These are phyloP conservation scores for Macrocentrus cingulum DNA, from an alignment of 1,140 invertebrate species.

Conservation along the genomic window DNA sequence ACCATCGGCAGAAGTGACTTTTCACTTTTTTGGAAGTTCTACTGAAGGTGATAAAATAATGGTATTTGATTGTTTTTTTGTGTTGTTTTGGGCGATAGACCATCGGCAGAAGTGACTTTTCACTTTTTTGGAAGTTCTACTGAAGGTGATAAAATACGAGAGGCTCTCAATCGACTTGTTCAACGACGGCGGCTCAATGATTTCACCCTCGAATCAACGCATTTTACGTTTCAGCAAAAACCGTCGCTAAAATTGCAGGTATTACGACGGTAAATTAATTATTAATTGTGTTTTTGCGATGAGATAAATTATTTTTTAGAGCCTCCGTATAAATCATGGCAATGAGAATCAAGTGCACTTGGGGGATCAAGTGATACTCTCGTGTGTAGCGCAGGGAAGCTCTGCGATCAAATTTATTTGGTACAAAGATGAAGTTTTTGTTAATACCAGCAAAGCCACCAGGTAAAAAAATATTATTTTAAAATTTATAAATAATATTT, in stretches of 20 bases:
- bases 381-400: slow-evolving; percentile 75
- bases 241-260: slow-evolving; percentile 63
- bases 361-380: slow-evolving; percentile 74
- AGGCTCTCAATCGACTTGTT: slow-evolving; percentile 64
- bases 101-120: slow-evolving; percentile 65
- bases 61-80: slow-evolving; percentile 2
- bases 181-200: slow-evolving; percentile 66
- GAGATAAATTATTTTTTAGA: slow-evolving; percentile 38
- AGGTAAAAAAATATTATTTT: slow-evolving; percentile 60
- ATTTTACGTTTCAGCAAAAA: slow-evolving; percentile 64
- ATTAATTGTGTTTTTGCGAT: background rate
- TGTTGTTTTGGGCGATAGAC: slow-evolving; percentile 52
- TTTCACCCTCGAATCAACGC: slow-evolving; percentile 64
- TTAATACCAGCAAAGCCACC: slow-evolving; percentile 71
- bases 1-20: background rate
- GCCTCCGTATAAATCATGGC: slow-evolving; percentile 47
- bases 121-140: slow-evolving; percentile 65
- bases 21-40: too few species aligned
- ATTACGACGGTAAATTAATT: slow-evolving; percentile 9
- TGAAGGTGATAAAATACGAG: slow-evolving; percentile 65
- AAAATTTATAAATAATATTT: background rate
- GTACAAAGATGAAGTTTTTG: slow-evolving; percentile 76
- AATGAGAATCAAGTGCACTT: slow-evolving; percentile 66
- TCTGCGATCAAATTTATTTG: slow-evolving; percentile 72
- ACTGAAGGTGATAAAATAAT: background rate